phyloP scores from a whole-genome alignment of 2,797 vertebrate species.

The Galaxias olidus region DNA sequence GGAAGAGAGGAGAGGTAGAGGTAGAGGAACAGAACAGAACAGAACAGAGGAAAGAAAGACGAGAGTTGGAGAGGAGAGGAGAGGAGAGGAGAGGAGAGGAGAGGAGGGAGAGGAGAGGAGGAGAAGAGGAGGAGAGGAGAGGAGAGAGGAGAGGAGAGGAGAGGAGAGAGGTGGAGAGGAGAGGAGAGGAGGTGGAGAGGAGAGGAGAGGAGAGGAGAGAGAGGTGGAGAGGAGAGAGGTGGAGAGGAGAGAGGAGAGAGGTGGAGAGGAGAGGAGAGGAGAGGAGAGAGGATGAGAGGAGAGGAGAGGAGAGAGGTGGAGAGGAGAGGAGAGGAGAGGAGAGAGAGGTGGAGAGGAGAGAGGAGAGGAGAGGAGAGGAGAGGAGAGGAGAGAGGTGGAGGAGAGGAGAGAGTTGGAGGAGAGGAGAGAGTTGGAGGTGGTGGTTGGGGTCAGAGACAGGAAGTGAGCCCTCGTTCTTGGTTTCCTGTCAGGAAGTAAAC shows the following conservation, averaged over 20 bases:
- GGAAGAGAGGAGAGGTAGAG: no score
- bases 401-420: conserved; percentile 51
- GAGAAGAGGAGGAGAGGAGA: no score
- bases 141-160: no score
- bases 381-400: conserved; percentile 31
- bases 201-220: no score
- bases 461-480: conserved; percentile 26
- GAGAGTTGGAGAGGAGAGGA: no score
- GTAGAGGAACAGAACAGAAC: no score
- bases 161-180: no score
- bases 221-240: conserved; percentile 17
- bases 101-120: no score
- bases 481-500: conserved; percentile 19
- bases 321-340: background rate
- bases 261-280: no score
- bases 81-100: no score
- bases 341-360: conserved; percentile 1
- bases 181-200: no score
- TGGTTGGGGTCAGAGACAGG: conserved; percentile 47
- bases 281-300: conserved; percentile 48
- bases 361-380: conserved; percentile 27
- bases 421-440: conserved; percentile 40
- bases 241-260: conserved; percentile 16
- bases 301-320: conserved; percentile 19
- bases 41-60: no score